A percentile compares a stretch with the other conserved stretches of the same genome.
Conservation (phyloP, 2,113 vertebrate species). For the rat (Rattus norvegicus) region GRCr8 NC_086022.1:96223001-96223500, state of each 20-base stretch:
- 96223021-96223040: neutral
- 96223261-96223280: slow-evolving; percentile 56
- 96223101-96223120: too few relatives aligned
- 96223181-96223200: neutral
- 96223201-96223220: neutral
- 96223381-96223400: neutral
- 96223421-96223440: neutral
- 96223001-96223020: neutral
- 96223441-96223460: neutral
- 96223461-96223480: neutral
- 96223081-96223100: neutral
- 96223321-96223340: neutral
- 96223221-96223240: neutral
- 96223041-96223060: neutral
- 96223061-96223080: neutral
- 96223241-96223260: slow-evolving; percentile 19
- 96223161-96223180: neutral
- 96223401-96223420: neutral
- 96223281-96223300: slow-evolving; percentile 24
- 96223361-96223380: neutral
- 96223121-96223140: neutral
- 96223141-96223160: neutral
- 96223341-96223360: neutral
- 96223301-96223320: slow-evolving; percentile 26
- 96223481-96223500: neutral